These are phyloP conservation scores for Cettia cetti DNA, from an alignment of 2,113 vertebrate species.

Conservation along the genomic window DNA sequence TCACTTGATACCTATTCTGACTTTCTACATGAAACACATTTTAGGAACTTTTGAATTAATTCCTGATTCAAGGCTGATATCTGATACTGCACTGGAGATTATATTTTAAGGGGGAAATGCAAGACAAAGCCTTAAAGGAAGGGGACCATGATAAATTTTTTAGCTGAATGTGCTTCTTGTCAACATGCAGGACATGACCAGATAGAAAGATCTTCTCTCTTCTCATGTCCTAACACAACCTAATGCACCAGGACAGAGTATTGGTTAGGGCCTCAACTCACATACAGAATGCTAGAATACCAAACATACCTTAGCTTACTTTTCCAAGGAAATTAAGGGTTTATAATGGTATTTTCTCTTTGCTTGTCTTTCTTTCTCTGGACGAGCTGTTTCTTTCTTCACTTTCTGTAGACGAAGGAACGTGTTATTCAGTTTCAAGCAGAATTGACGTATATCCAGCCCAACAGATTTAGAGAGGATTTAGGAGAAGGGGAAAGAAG, in stretches of 20 bases:
- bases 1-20: background rate
- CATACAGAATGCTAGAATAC: background rate
- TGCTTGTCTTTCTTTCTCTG: background rate
- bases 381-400: background rate
- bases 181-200: background rate
- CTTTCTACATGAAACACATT: background rate
- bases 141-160: background rate
- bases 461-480: background rate
- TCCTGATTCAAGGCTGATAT: background rate
- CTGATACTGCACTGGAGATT: background rate
- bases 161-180: background rate
- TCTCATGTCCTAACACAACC: background rate
- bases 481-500: background rate
- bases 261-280: background rate
- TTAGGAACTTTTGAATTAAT: background rate
- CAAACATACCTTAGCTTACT: background rate
- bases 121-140: background rate
- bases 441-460: background rate
- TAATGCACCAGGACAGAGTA: background rate
- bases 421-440: background rate
- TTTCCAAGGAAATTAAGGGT: background rate
- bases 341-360: background rate
- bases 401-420: background rate
- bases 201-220: background rate
- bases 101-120: background rate